Evolutionary conservation across 1,140 invertebrate species (phyloP), one percentile per base, ranked within the genome.

Genomic region (Prorops nasuta): DNA sequence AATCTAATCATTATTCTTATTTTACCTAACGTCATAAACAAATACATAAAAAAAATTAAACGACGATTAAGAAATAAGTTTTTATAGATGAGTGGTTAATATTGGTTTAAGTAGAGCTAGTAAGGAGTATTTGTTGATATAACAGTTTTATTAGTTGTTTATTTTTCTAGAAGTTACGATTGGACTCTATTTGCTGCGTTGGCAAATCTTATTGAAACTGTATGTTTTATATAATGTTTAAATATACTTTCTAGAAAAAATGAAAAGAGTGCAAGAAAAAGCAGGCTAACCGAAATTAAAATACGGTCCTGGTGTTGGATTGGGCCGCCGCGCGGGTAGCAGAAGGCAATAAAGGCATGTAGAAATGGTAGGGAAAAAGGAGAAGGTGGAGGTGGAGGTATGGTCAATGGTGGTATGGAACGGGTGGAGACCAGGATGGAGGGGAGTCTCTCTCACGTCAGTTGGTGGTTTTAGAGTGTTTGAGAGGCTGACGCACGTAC

Each of bases 401-500:
- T 12, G 14, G n/a, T 6, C 4, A 34, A 43, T 46, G 51, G 57
- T 54, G 38, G 58, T 48, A 49, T 43, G 9, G 35, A 54, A 16
- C 20, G 9, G 40, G 12, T n/a, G 24, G 24, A 28, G 20, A 58
- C n/a, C n/a, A 42, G 15, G 38, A 2, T 35, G 21, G 41, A 44
- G 49, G 55, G 50, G 39, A 61, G 60, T 54, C 42, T 34, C 50
- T 48, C 49, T 49, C 48, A 54, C 43, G 57, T 65, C 56, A 51
- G 51, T 56, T 60, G 49, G 6, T 17, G 19, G 48, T 67, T 66
- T 70, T 60, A 67, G 66, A n/a, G n/a, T n/a, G n/a, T n/a, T n/a
- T n/a, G n/a, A n/a, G n/a, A n/a, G n/a, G n/a, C n/a, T n/a, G n/a
- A n/a, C 58, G 67, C 56, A 68, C 54, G 63, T 55, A 64, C 58